These are phyloP conservation scores for Carassius carassius DNA, from an alignment of 2,113 vertebrate genomes.

Conservation along the genomic window DNA sequence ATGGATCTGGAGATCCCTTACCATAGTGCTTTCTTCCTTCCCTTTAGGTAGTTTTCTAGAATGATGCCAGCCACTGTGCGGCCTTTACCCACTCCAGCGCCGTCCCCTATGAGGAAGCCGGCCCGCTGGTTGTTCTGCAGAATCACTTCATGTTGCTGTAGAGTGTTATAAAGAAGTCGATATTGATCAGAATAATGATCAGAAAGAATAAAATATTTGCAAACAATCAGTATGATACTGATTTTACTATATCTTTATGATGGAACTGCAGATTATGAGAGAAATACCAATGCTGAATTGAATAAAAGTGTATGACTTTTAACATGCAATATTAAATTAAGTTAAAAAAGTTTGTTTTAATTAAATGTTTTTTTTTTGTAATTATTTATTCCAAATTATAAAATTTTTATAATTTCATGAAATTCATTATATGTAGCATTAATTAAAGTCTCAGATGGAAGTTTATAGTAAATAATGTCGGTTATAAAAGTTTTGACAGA, in stretches of 20 bases:
- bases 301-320: neutral
- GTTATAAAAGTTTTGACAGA: neutral
- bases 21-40: conserved; percentile 94
- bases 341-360: neutral
- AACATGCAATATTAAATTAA: neutral
- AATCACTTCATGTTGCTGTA: conserved; percentile 95
- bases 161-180: neutral
- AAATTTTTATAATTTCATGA: neutral
- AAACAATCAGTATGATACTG: neutral
- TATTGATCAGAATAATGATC: neutral
- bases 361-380: neutral
- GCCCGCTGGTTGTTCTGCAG: conserved; percentile 91
- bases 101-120: conserved; percentile 95
- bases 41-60: conserved; percentile 88
- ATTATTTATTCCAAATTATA: neutral
- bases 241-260: neutral
- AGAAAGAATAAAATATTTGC: neutral
- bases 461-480: neutral
- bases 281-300: neutral
- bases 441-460: neutral
- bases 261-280: neutral
- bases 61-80: conserved; percentile 95
- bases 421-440: neutral
- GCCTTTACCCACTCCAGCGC: conserved; percentile 94
- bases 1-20: conserved; percentile 64